Evolutionary conservation across 1,140 invertebrate species (phyloP).

Genomic region (Episyrphus balteatus): DNA sequence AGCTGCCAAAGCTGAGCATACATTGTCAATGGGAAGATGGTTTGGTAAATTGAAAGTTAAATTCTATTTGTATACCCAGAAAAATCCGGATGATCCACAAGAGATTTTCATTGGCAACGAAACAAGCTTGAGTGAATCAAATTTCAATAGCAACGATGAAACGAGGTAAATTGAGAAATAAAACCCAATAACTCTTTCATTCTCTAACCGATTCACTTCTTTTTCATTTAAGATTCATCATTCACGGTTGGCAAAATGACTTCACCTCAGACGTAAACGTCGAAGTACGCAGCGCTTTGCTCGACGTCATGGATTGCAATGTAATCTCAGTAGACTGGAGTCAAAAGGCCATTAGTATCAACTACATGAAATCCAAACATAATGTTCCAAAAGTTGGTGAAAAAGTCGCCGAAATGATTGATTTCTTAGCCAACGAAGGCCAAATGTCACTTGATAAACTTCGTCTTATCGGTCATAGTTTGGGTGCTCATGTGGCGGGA

Average conservation of each 20-base stretch:
- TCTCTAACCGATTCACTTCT: not conserved
- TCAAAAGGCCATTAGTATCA: slow-evolving; percentile 36
- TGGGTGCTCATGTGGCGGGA: slow-evolving; percentile 54
- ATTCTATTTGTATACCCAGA: slow-evolving; percentile 20
- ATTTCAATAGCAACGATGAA: slow-evolving; percentile 14
- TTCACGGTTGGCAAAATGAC: slow-evolving; percentile 29
- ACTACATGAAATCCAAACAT: slow-evolving; percentile 38
- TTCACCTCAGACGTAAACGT: slow-evolving; percentile 23
- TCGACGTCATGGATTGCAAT: slow-evolving; percentile 37
- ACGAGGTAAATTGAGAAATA: slow-evolving; percentile 11
- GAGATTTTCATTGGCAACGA: slow-evolving; percentile 8
- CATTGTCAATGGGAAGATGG: not conserved
- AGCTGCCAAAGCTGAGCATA: slow-evolving; percentile 7
- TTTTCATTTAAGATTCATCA: too few species aligned
- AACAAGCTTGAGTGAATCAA: slow-evolving; percentile 14
- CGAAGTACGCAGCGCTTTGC: slow-evolving; percentile 37
- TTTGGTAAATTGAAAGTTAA: slow-evolving; percentile 13
- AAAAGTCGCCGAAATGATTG: slow-evolving; percentile 39
- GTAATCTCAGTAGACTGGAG: slow-evolving; percentile 54
- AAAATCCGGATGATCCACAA: slow-evolving; percentile 14
- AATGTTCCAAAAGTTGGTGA: slow-evolving; percentile 17
- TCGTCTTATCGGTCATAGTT: slow-evolving; percentile 53
- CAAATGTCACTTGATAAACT: slow-evolving; percentile 41
- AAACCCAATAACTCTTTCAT: not conserved
- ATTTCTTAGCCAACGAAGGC: slow-evolving; percentile 34